phyloP scores from a whole-genome alignment of 1,140 invertebrate genomes.

The Phthorimaea operculella region DNA sequence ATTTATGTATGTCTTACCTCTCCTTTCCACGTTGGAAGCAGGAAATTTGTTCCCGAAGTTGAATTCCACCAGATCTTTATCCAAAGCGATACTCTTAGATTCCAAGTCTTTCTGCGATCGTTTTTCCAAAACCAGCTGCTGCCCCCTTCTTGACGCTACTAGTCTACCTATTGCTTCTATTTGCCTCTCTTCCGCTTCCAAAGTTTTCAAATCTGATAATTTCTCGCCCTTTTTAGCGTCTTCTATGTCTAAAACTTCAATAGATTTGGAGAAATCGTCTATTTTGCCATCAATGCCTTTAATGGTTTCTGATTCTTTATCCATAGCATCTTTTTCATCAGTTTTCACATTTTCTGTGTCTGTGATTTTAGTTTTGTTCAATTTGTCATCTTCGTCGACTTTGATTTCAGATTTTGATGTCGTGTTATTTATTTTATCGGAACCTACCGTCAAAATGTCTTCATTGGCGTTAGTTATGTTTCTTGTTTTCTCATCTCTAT shows the following conservation, averaged over 20 bases:
- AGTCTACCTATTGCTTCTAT: conserved; percentile 64
- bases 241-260: conserved; percentile 62
- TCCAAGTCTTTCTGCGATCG: conserved; percentile 56
- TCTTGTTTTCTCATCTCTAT: conserved; percentile 35
- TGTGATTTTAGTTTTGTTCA: conserved; percentile 15
- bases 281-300: conserved; percentile 60
- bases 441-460: conserved; percentile 18
- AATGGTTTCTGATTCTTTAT: conserved; percentile 32
- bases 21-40: conserved; percentile 30
- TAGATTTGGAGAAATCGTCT: conserved; percentile 49
- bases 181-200: conserved; percentile 63
- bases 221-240: conserved; percentile 50
- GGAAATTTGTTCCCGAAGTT: conserved; percentile 53
- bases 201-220: conserved; percentile 46
- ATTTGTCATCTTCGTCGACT: conserved; percentile 18
- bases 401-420: conserved; percentile 15
- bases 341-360: conserved; percentile 23
- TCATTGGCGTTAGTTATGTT: conserved; percentile 29
- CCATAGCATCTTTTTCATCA: conserved; percentile 16
- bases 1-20: conserved; percentile 3
- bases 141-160: conserved; percentile 48
- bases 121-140: conserved; percentile 53
- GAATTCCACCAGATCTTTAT: conserved; percentile 49
- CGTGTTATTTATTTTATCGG: conserved; percentile 8
- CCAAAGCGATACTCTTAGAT: conserved; percentile 45